phyloP scores from a whole-genome alignment of 1,140 invertebrate species.

The Campodea augens region DNA sequence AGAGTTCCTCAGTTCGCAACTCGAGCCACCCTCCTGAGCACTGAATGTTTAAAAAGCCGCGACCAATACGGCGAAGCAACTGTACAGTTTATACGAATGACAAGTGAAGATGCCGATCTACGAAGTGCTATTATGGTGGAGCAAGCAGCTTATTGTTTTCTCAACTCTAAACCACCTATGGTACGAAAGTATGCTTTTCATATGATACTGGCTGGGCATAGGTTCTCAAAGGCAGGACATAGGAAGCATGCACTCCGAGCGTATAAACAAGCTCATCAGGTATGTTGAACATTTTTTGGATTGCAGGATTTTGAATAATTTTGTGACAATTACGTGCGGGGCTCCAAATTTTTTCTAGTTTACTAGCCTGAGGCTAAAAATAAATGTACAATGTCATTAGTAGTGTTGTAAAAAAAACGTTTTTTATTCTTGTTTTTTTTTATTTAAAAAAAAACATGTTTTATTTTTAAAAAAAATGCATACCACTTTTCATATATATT shows the following conservation, averaged over 20 bases:
- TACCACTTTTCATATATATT: neutral
- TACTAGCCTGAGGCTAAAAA: neutral
- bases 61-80: slow-evolving; percentile 71
- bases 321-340: neutral
- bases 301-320: neutral
- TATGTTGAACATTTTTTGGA: slow-evolving; percentile 19
- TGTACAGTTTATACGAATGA: slow-evolving; percentile 82
- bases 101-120: slow-evolving; percentile 81
- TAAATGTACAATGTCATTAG: neutral
- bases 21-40: slow-evolving; percentile 66
- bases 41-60: slow-evolving; percentile 60
- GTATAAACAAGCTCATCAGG: slow-evolving; percentile 81
- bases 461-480: neutral
- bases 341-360: neutral
- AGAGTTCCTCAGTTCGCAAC: slow-evolving; percentile 78
- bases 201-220: slow-evolving; percentile 81
- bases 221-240: slow-evolving; percentile 79
- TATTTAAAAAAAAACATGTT: neutral
- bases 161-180: slow-evolving; percentile 48
- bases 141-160: slow-evolving; percentile 85
- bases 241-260: slow-evolving; percentile 73
- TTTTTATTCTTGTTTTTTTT: neutral
- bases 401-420: neutral
- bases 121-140: slow-evolving; percentile 79
- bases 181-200: slow-evolving; percentile 93